These are phyloP conservation scores for Trinorchestia longiramus DNA, from an alignment of 1,140 invertebrate species.

Conservation along the genomic window DNA sequence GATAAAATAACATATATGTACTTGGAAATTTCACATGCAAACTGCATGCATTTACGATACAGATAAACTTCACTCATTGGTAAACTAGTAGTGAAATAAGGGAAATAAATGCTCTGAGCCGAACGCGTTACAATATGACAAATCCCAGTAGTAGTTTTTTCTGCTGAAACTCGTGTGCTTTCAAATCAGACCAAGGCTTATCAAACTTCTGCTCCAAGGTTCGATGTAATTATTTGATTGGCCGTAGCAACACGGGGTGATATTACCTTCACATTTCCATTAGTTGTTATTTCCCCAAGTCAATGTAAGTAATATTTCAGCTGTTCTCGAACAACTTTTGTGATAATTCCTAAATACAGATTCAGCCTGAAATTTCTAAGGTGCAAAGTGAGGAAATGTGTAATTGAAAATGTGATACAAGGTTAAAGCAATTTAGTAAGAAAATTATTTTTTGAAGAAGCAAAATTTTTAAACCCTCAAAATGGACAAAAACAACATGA, in stretches of 20 bases:
- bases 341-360: neutral
- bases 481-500: neutral
- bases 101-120: neutral
- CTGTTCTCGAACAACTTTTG: neutral
- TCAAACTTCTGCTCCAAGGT: neutral
- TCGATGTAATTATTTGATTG: neutral
- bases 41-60: neutral
- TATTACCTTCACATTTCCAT: neutral
- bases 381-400: neutral
- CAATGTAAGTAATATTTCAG: neutral
- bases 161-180: neutral
- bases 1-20: neutral
- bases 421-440: neutral
- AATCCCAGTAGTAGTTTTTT: neutral
- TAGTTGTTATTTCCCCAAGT: neutral
- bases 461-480: neutral
- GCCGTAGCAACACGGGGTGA: neutral
- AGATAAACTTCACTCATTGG: neutral
- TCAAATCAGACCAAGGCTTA: neutral
- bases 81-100: neutral
- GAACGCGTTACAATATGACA: neutral
- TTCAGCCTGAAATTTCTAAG: neutral
- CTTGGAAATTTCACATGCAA: neutral
- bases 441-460: neutral
- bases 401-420: neutral